Evolutionary conservation across 2,888 invertebrate species (phyloP).

Genomic region (Drosophila lacicola): DNA sequence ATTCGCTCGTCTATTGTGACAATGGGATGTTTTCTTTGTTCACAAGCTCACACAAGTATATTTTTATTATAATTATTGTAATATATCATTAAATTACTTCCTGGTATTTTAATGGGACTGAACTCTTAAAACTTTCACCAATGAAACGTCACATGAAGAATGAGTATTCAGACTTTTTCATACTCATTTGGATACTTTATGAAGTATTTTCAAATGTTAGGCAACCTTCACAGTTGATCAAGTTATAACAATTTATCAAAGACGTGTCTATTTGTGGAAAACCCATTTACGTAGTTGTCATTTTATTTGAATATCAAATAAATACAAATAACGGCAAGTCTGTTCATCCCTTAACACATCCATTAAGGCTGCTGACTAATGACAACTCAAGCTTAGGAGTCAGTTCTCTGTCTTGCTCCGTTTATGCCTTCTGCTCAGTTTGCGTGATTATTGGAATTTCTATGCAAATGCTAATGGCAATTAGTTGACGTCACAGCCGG

Average conservation of each 20-base stretch:
- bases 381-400: conserved; percentile 32
- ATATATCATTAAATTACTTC: conserved; percentile 25
- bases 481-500: conserved; percentile 67
- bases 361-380: conserved; percentile 35
- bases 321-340: no score
- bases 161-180: not conserved
- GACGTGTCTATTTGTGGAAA: no score
- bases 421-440: conserved; percentile 2
- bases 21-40: conserved; percentile 38
- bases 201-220: no score
- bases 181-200: not conserved
- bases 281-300: no score
- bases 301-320: not conserved
- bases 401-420: conserved; percentile 11
- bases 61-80: conserved; percentile 3
- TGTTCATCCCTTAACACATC: not conserved
- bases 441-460: conserved; percentile 20
- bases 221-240: no score
- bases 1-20: conserved; percentile 39
- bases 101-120: conserved; percentile 7
- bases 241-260: no score
- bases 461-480: conserved; percentile 37
- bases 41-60: conserved; percentile 17
- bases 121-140: not conserved
- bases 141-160: not conserved